A percentile compares a stretch with the other conserved stretches of the same genome.
phyloP scores from a whole-genome alignment of 35 echinoderm and acorn worm genomes.

The Apostichopus californicus region DNA sequence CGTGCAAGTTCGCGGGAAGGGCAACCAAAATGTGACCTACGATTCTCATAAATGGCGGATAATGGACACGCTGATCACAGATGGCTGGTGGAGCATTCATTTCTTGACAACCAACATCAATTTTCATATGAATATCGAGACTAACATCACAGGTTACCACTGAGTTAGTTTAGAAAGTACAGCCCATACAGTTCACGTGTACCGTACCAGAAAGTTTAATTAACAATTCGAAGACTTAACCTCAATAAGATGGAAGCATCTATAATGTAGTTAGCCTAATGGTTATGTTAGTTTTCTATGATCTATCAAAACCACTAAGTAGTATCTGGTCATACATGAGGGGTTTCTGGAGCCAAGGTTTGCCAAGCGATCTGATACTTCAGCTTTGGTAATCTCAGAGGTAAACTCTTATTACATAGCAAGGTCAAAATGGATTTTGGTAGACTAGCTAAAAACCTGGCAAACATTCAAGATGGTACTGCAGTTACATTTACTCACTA shows the following conservation, averaged over 20 bases:
- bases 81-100: neutral
- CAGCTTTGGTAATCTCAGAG: no score
- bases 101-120: neutral
- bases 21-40: neutral
- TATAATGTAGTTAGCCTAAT: no score
- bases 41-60: neutral
- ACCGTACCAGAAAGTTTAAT: neutral
- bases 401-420: no score
- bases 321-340: no score
- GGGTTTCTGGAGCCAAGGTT: no score
- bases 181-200: neutral
- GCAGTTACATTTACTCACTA: no score
- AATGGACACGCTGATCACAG: neutral
- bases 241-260: neutral
- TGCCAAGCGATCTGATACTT: no score
- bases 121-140: neutral
- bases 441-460: no score
- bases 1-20: neutral
- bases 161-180: neutral
- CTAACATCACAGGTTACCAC: neutral
- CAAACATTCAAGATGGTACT: no score
- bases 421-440: no score
- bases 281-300: no score
- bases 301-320: no score
- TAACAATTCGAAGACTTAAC: neutral